Conservation (phyloP, 2,113 vertebrate species). For the Pagrus major region DNA sequence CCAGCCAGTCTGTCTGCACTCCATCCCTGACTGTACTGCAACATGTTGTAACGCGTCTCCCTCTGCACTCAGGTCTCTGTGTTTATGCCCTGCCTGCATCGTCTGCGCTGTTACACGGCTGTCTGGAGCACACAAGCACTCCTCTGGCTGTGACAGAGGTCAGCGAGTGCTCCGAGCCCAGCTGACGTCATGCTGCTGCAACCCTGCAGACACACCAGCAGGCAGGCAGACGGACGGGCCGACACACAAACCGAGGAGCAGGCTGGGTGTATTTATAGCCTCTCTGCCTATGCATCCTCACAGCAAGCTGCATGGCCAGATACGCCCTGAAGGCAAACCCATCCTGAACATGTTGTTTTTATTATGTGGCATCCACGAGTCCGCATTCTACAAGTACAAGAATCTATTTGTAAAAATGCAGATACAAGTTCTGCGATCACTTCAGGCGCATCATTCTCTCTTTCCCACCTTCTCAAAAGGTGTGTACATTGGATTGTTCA, state of each 20-base stretch:
- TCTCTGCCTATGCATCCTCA: conserved; percentile 61
- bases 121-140: conserved; percentile 61
- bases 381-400: conserved; percentile 24
- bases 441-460: conserved; percentile 30
- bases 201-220: conserved; percentile 68
- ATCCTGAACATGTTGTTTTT: conserved; percentile 43
- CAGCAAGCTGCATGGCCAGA: conserved; percentile 54
- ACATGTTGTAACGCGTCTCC: conserved; percentile 63
- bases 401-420: conserved; percentile 12
- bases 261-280: conserved; percentile 73
- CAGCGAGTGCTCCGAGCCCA: conserved; percentile 74
- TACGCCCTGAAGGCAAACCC: conserved; percentile 57
- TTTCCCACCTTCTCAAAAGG: conserved; percentile 37
- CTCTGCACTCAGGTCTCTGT: conserved; percentile 62
- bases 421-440: conserved; percentile 23
- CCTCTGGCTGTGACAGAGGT: conserved; percentile 77
- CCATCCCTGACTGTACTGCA: conserved; percentile 36
- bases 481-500: conserved; percentile 50
- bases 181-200: conserved; percentile 81
- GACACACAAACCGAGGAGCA: conserved; percentile 48
- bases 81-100: conserved; percentile 58
- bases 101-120: conserved; percentile 58
- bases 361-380: conserved; percentile 42
- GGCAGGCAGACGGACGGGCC: conserved; percentile 50
- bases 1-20: conserved; percentile 48